Evolutionary conservation across 1,140 invertebrate genomes (phyloP).

Genomic region (Aleiodes sp.): DNA sequence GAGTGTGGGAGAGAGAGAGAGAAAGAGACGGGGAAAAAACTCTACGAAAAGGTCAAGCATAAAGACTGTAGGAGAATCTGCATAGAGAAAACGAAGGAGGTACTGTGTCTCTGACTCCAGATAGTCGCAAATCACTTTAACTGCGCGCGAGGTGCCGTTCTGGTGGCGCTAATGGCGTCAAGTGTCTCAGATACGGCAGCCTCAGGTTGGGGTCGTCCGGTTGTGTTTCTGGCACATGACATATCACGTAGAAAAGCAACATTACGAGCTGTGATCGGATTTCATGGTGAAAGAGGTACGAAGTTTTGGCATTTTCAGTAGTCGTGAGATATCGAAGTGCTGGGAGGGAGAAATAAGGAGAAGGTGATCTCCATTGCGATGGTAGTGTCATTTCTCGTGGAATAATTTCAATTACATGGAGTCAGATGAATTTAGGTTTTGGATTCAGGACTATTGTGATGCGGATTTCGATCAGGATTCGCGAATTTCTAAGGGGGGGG

Average conservation of each 20-base stretch:
- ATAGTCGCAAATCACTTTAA: conserved; percentile 66
- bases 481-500: no score
- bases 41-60: not conserved
- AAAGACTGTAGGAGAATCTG: not conserved
- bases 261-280: not conserved
- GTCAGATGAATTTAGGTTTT: no score
- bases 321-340: no score
- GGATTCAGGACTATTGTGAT: no score
- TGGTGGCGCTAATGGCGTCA: conserved; percentile 65
- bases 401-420: no score
- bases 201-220: conserved; percentile 51
- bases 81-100: not conserved
- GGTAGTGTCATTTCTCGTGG: not conserved
- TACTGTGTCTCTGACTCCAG: conserved; percentile 47
- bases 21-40: no score
- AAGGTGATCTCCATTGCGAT: no score
- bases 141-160: conserved; percentile 61
- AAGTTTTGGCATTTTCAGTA: no score
- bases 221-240: conserved; percentile 21
- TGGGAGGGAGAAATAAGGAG: no score
- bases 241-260: not conserved
- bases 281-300: no score
- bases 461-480: no score
- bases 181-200: conserved; percentile 62
- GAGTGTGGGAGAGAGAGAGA: no score